Base-by-base conservation (phyloP, 2,113 vertebrate genomes). In the Alexandromys fortis region DNA sequence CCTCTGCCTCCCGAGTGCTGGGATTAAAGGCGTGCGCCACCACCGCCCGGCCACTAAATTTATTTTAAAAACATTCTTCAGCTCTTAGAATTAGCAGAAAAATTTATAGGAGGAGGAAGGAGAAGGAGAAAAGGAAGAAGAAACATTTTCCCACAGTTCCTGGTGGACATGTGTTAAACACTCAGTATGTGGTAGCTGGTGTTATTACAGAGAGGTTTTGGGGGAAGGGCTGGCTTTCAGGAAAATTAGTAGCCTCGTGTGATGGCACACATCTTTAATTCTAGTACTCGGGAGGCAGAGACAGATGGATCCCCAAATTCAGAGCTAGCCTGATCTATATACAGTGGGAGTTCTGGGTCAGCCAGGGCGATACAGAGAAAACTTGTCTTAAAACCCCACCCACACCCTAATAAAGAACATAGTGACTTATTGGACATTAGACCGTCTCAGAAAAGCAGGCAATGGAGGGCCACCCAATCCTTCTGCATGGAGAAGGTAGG, bases 61-160 rank as follows among this genome's bases (percentile, higher is more conserved):
- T 61, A 75, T 9, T 63, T 42, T 42, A 16, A 24, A 63, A 8
- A 92, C 81, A 75, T 45, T 45, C 24, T 33, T 92, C 42, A n/a
- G 89, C 70, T 91, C 26, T 86, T 90, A 83, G 24, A 14, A 85
- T 70, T 93, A 83, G 28, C 79, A 95, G 86, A 21, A n/a, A 42
- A 76, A 90, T 79, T 17, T 58, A 81, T 35, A 92, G 78, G 72
- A 76, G 45, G 33, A 8, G 21, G 16, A 16, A 52, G 68, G 11
- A 91, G 14, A 26, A 65, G 63, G 24, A 90, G 72, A 63, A 78
- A 16, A 72, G 30, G 8, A n/a, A 86, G n/a, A 10, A 21, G 14
- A 58, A 58, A 22, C 58, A 58, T 21, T 58, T 55, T 86, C 67
- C 38, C 13, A 22, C 19, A 17, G 22, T 63, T 76, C 42, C 86